These are phyloP conservation scores for Aphrocallistes beatrix DNA, from an alignment of 37 sponge, comb jelly and placozoan genomes.

Conservation along the genomic window DNA sequence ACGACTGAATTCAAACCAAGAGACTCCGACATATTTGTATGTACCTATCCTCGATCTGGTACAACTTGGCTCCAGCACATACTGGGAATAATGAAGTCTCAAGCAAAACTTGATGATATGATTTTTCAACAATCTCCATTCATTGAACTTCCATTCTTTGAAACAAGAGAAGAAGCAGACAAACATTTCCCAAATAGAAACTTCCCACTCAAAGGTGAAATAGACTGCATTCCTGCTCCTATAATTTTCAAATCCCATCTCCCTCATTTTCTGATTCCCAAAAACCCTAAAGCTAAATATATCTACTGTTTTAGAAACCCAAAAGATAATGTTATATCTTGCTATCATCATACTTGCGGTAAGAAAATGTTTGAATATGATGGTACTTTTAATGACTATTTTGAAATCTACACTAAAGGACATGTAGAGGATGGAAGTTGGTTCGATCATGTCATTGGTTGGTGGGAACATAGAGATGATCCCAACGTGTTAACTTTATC, in stretches of 20 bases:
- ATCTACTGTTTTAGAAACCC: constrained; percentile 45
- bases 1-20: background rate
- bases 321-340: constrained; percentile 40
- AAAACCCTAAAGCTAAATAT: constrained; percentile 37
- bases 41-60: constrained; percentile 22
- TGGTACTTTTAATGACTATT: constrained; percentile 7
- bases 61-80: constrained; percentile 25
- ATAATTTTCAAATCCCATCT: constrained; percentile 43
- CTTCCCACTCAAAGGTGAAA: background rate
- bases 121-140: background rate
- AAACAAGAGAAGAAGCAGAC: background rate
- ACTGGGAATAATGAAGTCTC: background rate
- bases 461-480: constrained; percentile 24
- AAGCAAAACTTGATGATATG: background rate
- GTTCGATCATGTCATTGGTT: constrained; percentile 35
- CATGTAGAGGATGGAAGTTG: constrained; percentile 24
- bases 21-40: constrained; percentile 14
- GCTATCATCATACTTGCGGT: constrained; percentile 26
- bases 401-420: constrained; percentile 2
- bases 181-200: background rate
- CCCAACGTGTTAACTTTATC: constrained; percentile 25
- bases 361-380: background rate
- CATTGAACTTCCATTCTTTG: background rate
- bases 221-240: constrained; percentile 26
- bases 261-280: constrained; percentile 27